These are phyloP conservation scores for Cheumatopsyche charites DNA, from an alignment of 1,140 invertebrate genomes.

Conservation along the genomic window DNA sequence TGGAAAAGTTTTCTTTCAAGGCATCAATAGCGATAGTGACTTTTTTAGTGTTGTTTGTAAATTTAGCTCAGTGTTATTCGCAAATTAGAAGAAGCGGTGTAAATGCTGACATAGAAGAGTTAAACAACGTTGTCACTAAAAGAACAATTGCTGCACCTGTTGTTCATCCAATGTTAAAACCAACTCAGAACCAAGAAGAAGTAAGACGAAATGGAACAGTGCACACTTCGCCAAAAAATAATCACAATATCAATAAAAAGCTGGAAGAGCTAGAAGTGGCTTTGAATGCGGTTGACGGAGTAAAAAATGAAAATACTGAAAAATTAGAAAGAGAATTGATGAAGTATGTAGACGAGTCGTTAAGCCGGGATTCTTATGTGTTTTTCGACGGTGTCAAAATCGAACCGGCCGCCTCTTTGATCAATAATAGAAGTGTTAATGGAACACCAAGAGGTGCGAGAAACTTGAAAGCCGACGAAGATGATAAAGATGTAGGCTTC, in stretches of 20 bases:
- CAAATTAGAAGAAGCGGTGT: constrained; percentile 46
- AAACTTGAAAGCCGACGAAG: background rate
- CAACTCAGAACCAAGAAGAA: background rate
- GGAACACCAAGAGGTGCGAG: constrained; percentile 40
- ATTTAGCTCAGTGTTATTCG: constrained; percentile 38
- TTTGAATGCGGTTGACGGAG: constrained; percentile 25
- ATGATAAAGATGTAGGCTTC: constrained; percentile 48
- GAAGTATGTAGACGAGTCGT: constrained; percentile 54
- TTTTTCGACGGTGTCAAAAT: constrained; percentile 57
- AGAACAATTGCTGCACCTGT: constrained; percentile 28
- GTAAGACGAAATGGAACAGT: background rate
- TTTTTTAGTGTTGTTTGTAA: background rate
- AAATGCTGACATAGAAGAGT: constrained; percentile 28
- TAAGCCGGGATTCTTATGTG: constrained; percentile 52
- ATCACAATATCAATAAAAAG: background rate
- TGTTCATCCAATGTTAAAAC: constrained; percentile 43
- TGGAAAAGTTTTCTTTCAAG: background rate
- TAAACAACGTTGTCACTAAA: constrained; percentile 31
- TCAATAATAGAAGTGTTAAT: constrained; percentile 6
- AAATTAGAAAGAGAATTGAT: constrained; percentile 53
- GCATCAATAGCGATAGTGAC: background rate
- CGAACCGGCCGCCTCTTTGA: constrained; percentile 47
- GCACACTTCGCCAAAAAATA: background rate
- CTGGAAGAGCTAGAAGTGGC: constrained; percentile 29
- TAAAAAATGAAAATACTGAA: constrained; percentile 34